Evolutionary conservation across 2,888 invertebrate genomes (phyloP).

Genomic region (Lasioglossum vierecki): DNA sequence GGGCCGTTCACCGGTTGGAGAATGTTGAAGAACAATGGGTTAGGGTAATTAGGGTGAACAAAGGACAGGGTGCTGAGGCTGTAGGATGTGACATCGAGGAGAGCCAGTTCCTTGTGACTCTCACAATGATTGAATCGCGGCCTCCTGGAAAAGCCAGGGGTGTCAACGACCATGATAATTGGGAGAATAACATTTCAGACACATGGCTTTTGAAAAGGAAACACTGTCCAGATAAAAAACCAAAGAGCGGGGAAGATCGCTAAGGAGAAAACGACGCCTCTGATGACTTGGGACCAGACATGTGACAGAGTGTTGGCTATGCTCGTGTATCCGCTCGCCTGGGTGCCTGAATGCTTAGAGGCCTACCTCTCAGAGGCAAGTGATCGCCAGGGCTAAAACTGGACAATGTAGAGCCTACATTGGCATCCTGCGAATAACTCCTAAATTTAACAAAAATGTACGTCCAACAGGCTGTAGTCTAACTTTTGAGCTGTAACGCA

Average conservation of each 20-base stretch:
- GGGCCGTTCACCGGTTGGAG: background rate
- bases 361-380: background rate
- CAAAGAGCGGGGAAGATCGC: background rate
- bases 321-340: background rate
- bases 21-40: background rate
- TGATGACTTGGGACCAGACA: background rate
- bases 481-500: constrained; percentile 1
- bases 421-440: background rate
- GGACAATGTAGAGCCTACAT: background rate
- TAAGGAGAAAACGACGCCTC: background rate
- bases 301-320: background rate
- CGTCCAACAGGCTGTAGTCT: background rate
- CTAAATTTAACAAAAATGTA: background rate
- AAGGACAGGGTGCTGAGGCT: background rate
- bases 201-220: background rate
- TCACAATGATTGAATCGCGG: background rate
- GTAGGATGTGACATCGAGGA: background rate
- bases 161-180: background rate
- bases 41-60: background rate
- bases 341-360: background rate
- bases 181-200: background rate
- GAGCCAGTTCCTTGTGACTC: background rate
- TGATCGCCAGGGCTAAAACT: background rate
- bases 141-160: background rate
- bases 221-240: background rate